Conservation (phyloP, 2,113 vertebrate species). For the Cichladusa arquata region DNA sequence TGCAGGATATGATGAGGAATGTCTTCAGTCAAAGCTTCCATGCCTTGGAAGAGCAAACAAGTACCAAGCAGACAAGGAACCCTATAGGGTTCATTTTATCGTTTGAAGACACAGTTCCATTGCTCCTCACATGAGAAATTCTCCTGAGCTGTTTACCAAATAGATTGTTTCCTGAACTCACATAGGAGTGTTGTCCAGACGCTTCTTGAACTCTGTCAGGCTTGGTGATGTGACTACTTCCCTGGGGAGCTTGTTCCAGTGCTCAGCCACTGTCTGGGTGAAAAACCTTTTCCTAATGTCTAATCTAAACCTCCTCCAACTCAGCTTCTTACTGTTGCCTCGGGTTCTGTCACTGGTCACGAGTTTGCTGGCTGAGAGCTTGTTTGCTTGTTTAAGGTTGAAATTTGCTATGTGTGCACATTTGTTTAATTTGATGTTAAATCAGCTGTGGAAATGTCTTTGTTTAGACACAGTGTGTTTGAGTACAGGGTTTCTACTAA, state of each 20-base stretch:
- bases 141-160: not conserved
- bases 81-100: not conserved
- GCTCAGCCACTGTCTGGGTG: not conserved
- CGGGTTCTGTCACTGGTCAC: not conserved
- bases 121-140: accelerated
- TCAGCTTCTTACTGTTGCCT: not conserved
- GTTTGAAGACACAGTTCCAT: not conserved
- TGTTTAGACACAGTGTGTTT: not conserved
- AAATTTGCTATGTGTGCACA: not conserved
- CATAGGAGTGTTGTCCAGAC: not conserved
- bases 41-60: not conserved
- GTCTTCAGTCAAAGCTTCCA: not conserved
- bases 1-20: not conserved
- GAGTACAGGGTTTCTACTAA: not conserved
- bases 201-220: not conserved
- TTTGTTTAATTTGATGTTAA: not conserved
- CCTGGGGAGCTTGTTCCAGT: not conserved
- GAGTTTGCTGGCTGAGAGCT: not conserved
- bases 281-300: not conserved
- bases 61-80: not conserved
- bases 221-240: not conserved
- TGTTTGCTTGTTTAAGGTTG: not conserved
- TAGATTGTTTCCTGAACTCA: not conserved
- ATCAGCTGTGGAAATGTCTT: not conserved
- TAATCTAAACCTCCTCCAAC: not conserved